Base-by-base conservation (phyloP, 2,888 invertebrate species). In the Sinelater perroti region DNA sequence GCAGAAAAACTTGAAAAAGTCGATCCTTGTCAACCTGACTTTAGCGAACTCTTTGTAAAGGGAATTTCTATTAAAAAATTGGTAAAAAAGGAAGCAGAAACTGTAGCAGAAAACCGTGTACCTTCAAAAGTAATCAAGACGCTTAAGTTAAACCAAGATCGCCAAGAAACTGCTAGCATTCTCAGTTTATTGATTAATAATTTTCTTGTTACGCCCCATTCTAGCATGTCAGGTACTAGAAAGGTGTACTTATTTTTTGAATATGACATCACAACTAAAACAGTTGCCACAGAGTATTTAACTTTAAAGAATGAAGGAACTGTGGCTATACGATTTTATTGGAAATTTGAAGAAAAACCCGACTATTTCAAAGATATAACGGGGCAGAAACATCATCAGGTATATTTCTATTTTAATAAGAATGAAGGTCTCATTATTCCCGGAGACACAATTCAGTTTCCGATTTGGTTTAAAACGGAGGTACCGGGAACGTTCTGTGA, bases 381-480 rank as follows among this genome's bases (percentile, higher is more conserved):
- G 20, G 74, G 73, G 2, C 73, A 74, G 24, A 75, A 79, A 31
- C 7, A n/a, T 8, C 3, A 18, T 5, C 16, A 24, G 6, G 31
- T 26, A 7, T 24, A 58, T 0, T 86, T 85, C 67, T 84, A 79
- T 68, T 86, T 86, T 57, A 80, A 83, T 54, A 85, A 83, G 72
- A 83, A 82, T 61, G 82, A 82, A 68, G 77, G 80, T 11, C 69
- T 82, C 0, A 58, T 86, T 31, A 71, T 79, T 0, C 85, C 85
- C 1, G 82, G 83, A 0, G 80, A 83, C 63, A 74, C 67, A 2
- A 76, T 76, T 31, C 64, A 77, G 20, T 64, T 85, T 33, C 72
- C 67, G 8, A 76, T 85, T 21, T 83, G 81, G 62, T 86, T 84
- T 65, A 66, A 79, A 36, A 77, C 81, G 1, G 71, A 74, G 3